phyloP scores from a whole-genome alignment of 2,888 invertebrate genomes.

The Odontocerum albicorne region DNA sequence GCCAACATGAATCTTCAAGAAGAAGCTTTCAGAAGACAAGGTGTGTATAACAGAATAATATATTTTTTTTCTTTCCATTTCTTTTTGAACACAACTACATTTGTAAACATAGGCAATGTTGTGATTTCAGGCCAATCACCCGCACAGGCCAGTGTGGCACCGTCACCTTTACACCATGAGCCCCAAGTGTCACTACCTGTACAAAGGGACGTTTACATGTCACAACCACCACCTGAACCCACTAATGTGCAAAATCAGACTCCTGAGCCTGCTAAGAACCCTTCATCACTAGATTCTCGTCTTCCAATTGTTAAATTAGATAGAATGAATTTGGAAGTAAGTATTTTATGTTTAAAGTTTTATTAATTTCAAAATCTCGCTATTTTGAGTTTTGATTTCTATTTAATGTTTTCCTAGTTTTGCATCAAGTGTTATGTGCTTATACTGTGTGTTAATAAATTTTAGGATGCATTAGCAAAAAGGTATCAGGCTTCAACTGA shows the following conservation, averaged over 20 bases:
- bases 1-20: slow-evolving; percentile 19
- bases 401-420: too few species aligned
- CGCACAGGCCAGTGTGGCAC: slow-evolving; percentile 65
- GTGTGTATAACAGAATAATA: slow-evolving; percentile 9
- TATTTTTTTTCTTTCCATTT: background rate
- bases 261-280: slow-evolving; percentile 45
- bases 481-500: slow-evolving; percentile 50
- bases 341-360: too few species aligned
- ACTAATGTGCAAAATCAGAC: slow-evolving; percentile 27
- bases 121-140: slow-evolving; percentile 59
- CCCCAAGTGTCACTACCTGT: slow-evolving; percentile 55
- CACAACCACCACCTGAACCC: slow-evolving; percentile 38
- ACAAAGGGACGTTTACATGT: slow-evolving; percentile 27
- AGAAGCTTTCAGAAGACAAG: slow-evolving; percentile 28
- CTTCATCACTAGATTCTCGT: slow-evolving; percentile 44
- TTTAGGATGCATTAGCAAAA: slow-evolving; percentile 53
- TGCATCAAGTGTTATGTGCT: background rate
- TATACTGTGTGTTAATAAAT: background rate
- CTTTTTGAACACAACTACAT: background rate
- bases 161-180: slow-evolving; percentile 56
- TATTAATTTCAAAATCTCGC: too few species aligned
- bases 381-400: background rate
- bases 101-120: slow-evolving; percentile 46
- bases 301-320: slow-evolving; percentile 57
- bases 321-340: slow-evolving; percentile 49